A percentile compares a stretch with the other conserved stretches of the same genome.
Conservation (phyloP, 2,888 invertebrate genomes). For the Prosopocoilus inquinatus region DNA sequence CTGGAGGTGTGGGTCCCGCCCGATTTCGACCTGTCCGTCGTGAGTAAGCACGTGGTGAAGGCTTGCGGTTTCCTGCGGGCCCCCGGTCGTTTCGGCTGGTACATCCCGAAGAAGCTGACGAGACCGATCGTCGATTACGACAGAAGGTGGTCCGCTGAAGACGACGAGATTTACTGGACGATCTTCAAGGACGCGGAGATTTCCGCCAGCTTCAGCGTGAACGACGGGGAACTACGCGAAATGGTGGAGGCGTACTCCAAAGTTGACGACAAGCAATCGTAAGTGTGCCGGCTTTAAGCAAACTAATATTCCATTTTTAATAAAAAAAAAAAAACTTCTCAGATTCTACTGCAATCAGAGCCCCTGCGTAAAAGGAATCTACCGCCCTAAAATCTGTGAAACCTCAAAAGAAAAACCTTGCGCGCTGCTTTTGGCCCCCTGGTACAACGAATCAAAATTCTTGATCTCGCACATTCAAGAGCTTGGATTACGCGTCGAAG, state of each 20-base stretch:
- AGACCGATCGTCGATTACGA: conserved; percentile 31
- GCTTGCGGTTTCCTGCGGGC: conserved; percentile 57
- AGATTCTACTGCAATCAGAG: conserved; percentile 52
- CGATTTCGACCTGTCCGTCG: conserved; percentile 55
- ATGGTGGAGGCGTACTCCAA: conserved; percentile 13
- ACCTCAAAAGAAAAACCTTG: conserved; percentile 38
- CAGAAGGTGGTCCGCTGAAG: conserved; percentile 38
- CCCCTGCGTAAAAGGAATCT: conserved; percentile 57
- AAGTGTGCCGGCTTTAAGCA: background rate
- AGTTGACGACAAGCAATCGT: background rate
- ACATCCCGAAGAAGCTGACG: conserved; percentile 54
- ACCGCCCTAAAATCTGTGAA: conserved; percentile 49
- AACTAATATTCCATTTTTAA: background rate
- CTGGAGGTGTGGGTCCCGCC: conserved; percentile 71
- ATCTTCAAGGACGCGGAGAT: conserved; percentile 52
- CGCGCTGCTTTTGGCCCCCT: conserved; percentile 54
- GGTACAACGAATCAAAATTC: conserved; percentile 55
- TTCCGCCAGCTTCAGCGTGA: conserved; percentile 53
- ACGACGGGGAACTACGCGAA: conserved; percentile 22
- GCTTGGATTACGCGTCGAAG: conserved; percentile 61
- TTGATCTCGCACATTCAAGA: conserved; percentile 61
- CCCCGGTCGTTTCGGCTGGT: conserved; percentile 66
- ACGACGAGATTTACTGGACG: conserved; percentile 53
- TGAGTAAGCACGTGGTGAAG: conserved; percentile 46
- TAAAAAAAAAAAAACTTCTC: conserved; percentile 23